phyloP scores from a whole-genome alignment of 2,888 invertebrate genomes.

The Coenonympha arcania region DNA sequence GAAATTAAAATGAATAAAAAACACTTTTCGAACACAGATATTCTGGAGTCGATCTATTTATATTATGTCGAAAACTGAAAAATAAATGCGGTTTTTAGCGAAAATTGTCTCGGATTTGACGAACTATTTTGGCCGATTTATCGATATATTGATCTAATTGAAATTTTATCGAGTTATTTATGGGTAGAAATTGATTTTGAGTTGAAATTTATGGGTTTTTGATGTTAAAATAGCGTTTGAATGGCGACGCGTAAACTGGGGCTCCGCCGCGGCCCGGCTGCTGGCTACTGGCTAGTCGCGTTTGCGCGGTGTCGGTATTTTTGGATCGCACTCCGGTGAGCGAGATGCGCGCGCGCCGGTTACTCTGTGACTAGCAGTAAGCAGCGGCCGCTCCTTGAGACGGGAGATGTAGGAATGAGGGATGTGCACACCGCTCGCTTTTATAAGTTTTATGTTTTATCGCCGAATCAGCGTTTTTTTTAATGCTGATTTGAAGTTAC shows the following conservation, averaged over 20 bases:
- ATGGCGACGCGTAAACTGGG: conserved; percentile 38
- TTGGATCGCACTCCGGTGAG: conserved; percentile 44
- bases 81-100: too few species aligned
- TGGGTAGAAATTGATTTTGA: neutral
- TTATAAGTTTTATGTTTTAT: neutral
- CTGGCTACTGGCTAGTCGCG: neutral
- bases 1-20: too few species aligned
- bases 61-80: too few species aligned
- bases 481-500: neutral
- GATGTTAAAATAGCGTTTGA: neutral
- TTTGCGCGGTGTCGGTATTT: conserved; percentile 51
- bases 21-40: too few species aligned
- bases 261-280: conserved; percentile 41
- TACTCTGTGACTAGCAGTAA: conserved; percentile 49
- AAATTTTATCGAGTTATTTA: neutral
- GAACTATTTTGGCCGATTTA: neutral
- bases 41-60: too few species aligned
- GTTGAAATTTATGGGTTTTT: neutral
- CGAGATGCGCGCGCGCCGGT: conserved; percentile 67
- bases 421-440: conserved; percentile 24
- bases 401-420: conserved; percentile 56
- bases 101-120: too few species aligned
- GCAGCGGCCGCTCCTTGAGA: conserved; percentile 61
- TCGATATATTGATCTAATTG: neutral
- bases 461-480: neutral